A percentile compares a stretch with the other conserved stretches of the same genome.
phyloP scores from a whole-genome alignment of 2,888 invertebrate species.

The Aphidoletes aphidimyza region DNA sequence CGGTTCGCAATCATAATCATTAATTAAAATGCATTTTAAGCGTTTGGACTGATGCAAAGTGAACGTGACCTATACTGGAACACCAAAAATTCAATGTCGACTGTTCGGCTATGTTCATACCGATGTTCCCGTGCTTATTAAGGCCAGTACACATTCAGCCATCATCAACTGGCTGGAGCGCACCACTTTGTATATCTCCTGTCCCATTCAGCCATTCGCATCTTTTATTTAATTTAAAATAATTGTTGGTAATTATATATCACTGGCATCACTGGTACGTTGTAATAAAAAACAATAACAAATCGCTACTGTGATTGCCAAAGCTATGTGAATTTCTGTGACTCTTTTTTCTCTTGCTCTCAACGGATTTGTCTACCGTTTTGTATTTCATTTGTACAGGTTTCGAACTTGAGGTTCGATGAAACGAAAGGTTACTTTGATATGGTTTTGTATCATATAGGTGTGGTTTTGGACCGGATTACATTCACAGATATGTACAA shows the following conservation, averaged over 20 bases:
- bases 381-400: not conserved
- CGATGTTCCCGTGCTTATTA: too few relatives aligned
- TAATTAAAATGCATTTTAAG: slow-evolving; percentile 20
- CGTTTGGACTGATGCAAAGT: not conserved
- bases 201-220: not conserved
- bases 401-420: too few relatives aligned
- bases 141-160: too few relatives aligned
- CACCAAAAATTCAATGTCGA: too few relatives aligned
- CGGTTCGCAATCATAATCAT: not conserved
- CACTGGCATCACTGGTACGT: not conserved
- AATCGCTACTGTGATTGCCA: slow-evolving; percentile 27
- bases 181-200: not conserved
- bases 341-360: too few relatives aligned
- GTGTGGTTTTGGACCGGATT: not conserved
- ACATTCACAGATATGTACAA: not conserved
- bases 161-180: not conserved
- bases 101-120: too few relatives aligned
- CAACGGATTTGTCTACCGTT: slow-evolving; percentile 21
- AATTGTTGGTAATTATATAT: slow-evolving; percentile 45
- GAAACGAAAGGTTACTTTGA: too few relatives aligned
- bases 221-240: slow-evolving; percentile 52
- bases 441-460: too few relatives aligned
- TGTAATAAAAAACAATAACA: slow-evolving; percentile 44
- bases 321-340: not conserved
- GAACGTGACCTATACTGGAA: not conserved